Evolutionary conservation across 30 jellyfish, hydroid and myxozoan species (phyloP).

Genomic region (Mastigias papua): DNA sequence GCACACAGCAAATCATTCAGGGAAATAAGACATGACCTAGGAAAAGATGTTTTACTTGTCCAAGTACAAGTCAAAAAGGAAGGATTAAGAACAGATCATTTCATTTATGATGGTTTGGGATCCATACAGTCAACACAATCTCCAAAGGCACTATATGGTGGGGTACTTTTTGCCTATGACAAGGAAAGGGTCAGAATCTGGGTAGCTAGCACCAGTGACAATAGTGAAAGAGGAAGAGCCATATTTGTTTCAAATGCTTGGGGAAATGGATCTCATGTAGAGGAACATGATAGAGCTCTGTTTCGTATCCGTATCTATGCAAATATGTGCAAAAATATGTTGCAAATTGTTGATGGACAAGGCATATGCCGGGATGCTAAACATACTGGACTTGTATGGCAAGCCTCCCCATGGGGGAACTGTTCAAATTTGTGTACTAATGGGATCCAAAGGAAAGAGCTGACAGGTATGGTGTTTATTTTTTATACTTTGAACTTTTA

Average conservation of each 20-base stretch:
- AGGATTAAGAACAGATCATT: constrained; percentile 35
- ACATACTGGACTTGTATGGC: constrained; percentile 74
- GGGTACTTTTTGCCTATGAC: constrained; percentile 89
- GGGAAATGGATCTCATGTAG: constrained; percentile 80
- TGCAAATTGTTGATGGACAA: constrained; percentile 86
- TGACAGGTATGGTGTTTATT: constrained; percentile 78
- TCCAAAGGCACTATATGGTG: constrained; percentile 76
- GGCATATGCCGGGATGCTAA: constrained; percentile 81
- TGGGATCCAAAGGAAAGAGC: constrained; percentile 65
- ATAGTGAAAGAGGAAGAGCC: constrained; percentile 61
- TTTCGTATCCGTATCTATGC: constrained; percentile 83
- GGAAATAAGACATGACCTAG: constrained; percentile 80
- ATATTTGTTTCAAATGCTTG: constrained; percentile 85
- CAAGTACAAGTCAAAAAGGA: constrained; percentile 74
- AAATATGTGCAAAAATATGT: constrained; percentile 55
- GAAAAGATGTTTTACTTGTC: constrained; percentile 62
- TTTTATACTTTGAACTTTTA: no score
- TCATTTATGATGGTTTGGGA: constrained; percentile 90
- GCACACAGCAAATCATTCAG: constrained; percentile 68
- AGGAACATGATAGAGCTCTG: constrained; percentile 64
- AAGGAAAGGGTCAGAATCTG: constrained; percentile 77
- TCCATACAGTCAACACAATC: constrained; percentile 86
- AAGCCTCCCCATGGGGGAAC: constrained; percentile 78
- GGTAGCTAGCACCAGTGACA: constrained; percentile 95
- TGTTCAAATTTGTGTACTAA: constrained; percentile 87